Conservation (phyloP, 2,797 vertebrate species). For the Myoxocephalus aenaeus region DNA sequence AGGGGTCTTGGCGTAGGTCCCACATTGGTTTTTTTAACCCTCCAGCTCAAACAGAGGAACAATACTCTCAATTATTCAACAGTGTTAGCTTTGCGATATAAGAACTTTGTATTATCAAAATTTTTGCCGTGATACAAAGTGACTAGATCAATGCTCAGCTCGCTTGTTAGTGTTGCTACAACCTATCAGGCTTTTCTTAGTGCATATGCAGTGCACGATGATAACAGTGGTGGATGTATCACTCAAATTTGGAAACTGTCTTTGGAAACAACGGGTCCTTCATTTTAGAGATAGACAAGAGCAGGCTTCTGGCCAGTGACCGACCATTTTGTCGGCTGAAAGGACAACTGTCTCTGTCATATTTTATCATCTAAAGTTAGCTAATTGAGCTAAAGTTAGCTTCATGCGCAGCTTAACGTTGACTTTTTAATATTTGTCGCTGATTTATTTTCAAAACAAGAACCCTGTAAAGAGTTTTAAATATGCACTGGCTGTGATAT, state of each 20-base stretch:
- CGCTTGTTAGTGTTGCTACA: background rate
- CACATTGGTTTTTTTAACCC: background rate
- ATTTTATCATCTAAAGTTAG: background rate
- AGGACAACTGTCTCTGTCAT: too few species aligned
- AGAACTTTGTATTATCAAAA: conserved; percentile 27
- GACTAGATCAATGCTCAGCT: conserved; percentile 34
- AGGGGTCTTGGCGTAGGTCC: background rate
- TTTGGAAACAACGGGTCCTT: too few species aligned
- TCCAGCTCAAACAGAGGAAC: background rate
- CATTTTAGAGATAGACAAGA: too few species aligned
- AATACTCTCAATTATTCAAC: background rate
- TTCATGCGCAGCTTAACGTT: background rate
- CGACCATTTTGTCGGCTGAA: too few species aligned
- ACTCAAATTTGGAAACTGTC: background rate
- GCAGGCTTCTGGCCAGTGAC: too few species aligned
- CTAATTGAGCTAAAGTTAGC: background rate
- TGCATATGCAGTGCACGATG: too few species aligned
- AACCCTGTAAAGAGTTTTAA: too few species aligned
- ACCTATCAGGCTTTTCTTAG: background rate
- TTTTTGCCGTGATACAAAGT: conserved; percentile 30
- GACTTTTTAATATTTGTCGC: background rate
- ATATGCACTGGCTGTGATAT: background rate
- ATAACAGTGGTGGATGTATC: background rate
- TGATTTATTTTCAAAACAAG: too few species aligned
- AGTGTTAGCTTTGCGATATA: background rate